These are phyloP conservation scores for Andrena praecox DNA, from an alignment of 2,888 invertebrate species.

Conservation along the genomic window DNA sequence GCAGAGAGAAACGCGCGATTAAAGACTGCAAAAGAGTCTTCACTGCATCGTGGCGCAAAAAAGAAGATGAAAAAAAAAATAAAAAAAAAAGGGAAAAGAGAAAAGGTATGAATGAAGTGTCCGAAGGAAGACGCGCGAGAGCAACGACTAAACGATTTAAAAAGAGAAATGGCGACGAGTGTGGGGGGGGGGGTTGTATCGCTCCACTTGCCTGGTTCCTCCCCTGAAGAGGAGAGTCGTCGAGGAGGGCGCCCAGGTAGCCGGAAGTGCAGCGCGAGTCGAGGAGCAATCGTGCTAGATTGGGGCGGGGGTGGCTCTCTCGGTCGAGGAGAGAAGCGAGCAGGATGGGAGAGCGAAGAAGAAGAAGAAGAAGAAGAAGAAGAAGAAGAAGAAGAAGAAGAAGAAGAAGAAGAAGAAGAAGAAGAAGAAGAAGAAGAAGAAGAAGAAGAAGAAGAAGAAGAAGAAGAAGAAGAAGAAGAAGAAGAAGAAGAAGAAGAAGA, in stretches of 20 bases:
- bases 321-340: background rate
- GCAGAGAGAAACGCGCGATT: background rate
- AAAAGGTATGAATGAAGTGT: slow-evolving; percentile 11
- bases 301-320: slow-evolving; percentile 5
- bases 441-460: slow-evolving; percentile 50
- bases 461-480: slow-evolving; percentile 46
- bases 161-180: slow-evolving; percentile 34
- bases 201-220: background rate
- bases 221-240: slow-evolving; percentile 12
- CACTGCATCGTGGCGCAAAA: background rate
- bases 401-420: slow-evolving; percentile 46
- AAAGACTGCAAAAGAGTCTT: background rate
- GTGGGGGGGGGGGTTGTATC: background rate
- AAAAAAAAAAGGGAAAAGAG: background rate
- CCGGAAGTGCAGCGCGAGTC: slow-evolving; percentile 45
- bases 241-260: slow-evolving; percentile 24
- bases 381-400: slow-evolving; percentile 47
- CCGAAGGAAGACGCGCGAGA: slow-evolving; percentile 26
- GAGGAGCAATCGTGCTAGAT: slow-evolving; percentile 37
- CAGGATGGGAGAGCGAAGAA: background rate
- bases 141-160: slow-evolving; percentile 24
- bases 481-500: slow-evolving; percentile 56
- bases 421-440: slow-evolving; percentile 56
- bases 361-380: slow-evolving; percentile 66
- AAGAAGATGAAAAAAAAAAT: background rate